Conservation (phyloP, 1,140 invertebrate species). For the Sarcophaga peregrina region DNA sequence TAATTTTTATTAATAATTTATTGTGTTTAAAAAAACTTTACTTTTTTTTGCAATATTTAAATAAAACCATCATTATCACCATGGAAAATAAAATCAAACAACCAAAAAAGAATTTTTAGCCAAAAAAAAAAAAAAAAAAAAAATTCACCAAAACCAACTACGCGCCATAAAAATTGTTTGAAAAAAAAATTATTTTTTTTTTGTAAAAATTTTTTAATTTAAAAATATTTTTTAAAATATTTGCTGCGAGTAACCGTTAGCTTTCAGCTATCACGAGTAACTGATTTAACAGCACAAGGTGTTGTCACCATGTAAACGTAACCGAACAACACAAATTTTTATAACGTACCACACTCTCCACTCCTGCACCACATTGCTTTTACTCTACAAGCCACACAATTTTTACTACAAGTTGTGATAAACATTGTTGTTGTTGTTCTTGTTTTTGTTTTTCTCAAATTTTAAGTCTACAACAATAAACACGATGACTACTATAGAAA, state of each 20-base stretch:
- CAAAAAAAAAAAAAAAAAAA: too few species aligned
- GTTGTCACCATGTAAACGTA: conserved; percentile 41
- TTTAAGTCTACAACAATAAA: too few species aligned
- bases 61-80: too few species aligned
- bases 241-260: conserved; percentile 34
- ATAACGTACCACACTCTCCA: neutral
- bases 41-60: too few species aligned
- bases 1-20: too few species aligned
- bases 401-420: conserved; percentile 7
- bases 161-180: too few species aligned
- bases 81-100: too few species aligned
- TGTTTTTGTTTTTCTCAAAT: neutral
- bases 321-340: neutral
- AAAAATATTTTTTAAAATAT: neutral
- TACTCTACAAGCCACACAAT: neutral
- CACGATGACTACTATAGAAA: neutral
- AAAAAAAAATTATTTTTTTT: neutral
- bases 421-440: neutral
- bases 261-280: conserved; percentile 39
- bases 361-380: neutral
- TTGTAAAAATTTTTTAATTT: neutral
- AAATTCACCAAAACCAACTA: too few species aligned
- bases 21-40: too few species aligned
- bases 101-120: too few species aligned
- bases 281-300: conserved; percentile 35